Evolutionary conservation across 2,797 vertebrate genomes (phyloP).

Genomic region (Forpus xanthops): DNA sequence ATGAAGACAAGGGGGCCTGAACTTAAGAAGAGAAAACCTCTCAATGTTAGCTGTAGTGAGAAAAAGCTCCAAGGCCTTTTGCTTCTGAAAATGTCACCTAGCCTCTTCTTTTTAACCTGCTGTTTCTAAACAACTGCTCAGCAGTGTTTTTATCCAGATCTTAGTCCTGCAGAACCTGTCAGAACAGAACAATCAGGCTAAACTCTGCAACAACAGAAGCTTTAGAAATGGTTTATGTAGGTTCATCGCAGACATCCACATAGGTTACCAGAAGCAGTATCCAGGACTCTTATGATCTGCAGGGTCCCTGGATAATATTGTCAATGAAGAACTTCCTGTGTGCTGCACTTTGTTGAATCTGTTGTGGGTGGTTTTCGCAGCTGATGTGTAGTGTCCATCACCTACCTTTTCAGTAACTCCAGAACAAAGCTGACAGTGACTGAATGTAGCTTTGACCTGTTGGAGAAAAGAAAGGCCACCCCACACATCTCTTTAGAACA

Average conservation of each 20-base stretch:
- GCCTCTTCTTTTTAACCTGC: neutral
- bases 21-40: neutral
- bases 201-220: neutral
- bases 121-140: neutral
- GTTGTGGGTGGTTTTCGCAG: neutral
- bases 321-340: neutral
- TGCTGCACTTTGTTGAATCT: neutral
- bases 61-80: neutral
- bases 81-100: neutral
- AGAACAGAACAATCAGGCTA: neutral
- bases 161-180: neutral
- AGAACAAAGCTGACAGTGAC: neutral
- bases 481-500: neutral
- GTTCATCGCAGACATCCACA: neutral
- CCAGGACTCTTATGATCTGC: neutral
- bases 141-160: neutral
- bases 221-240: neutral
- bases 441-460: neutral
- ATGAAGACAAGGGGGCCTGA: neutral
- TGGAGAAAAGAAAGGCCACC: neutral
- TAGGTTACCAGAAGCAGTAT: neutral
- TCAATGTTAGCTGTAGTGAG: neutral
- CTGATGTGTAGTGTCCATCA: neutral
- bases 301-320: neutral
- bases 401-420: neutral